phyloP scores from a whole-genome alignment of 2,888 invertebrate species.

The Pilophorus perplexus region DNA sequence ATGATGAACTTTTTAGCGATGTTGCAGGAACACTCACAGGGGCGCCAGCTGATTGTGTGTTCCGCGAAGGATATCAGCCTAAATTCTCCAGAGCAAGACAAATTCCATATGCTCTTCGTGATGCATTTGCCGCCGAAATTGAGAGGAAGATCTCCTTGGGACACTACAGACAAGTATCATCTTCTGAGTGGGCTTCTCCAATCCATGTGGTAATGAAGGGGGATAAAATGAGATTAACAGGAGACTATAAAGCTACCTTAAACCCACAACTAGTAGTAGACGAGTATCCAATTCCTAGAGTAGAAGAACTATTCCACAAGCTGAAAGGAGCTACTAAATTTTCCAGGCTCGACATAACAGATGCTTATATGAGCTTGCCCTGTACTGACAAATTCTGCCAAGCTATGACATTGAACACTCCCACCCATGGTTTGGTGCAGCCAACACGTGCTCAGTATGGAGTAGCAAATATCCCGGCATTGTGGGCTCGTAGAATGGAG shows the following conservation, averaged over 20 bases:
- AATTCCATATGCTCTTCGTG: slow-evolving; percentile 14
- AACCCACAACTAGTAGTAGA: slow-evolving; percentile 25
- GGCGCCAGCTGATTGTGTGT: neutral
- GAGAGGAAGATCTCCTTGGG: slow-evolving; percentile 43
- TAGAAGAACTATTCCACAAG: slow-evolving; percentile 21
- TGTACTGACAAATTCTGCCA: slow-evolving; percentile 40
- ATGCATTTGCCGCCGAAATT: slow-evolving; percentile 14
- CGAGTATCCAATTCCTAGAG: slow-evolving; percentile 39
- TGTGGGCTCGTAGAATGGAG: slow-evolving; percentile 44
- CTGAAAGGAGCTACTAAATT: slow-evolving; percentile 32
- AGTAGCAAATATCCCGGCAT: slow-evolving; percentile 46
- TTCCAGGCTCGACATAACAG: slow-evolving; percentile 20
- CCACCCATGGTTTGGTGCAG: slow-evolving; percentile 42
- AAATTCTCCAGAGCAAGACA: slow-evolving; percentile 10
- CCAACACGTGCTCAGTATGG: slow-evolving; percentile 34
- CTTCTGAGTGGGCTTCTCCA: slow-evolving; percentile 41
- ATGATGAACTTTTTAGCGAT: slow-evolving; percentile 12
- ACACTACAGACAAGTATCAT: slow-evolving; percentile 46
- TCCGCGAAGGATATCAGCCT: neutral
- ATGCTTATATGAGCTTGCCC: slow-evolving; percentile 23
- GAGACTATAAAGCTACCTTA: slow-evolving; percentile 21
- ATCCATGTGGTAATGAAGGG: slow-evolving; percentile 42
- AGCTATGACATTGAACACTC: slow-evolving; percentile 43
- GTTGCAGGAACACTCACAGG: slow-evolving; percentile 19
- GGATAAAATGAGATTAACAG: slow-evolving; percentile 38